A percentile compares a stretch with the other conserved stretches of the same genome.
Conservation (phyloP, 2,888 invertebrate species). For the Eledona agricola region DNA sequence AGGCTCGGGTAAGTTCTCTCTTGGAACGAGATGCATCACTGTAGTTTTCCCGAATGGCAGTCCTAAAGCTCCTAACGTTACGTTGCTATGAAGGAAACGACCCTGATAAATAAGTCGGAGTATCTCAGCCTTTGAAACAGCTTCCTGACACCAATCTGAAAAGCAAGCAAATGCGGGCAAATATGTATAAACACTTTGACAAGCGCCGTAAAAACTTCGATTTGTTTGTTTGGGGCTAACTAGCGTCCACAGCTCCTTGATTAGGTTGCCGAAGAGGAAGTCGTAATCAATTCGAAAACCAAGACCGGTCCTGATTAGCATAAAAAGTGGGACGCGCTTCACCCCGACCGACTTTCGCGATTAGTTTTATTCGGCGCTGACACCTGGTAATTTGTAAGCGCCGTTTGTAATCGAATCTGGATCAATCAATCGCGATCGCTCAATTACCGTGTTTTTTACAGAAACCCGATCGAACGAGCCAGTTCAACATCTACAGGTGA, state of each 20-base stretch:
- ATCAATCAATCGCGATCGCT: not conserved
- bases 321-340: conserved; percentile 19
- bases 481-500: not conserved
- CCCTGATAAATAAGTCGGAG: conserved; percentile 99
- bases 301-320: conserved; percentile 10
- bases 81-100: conserved; percentile 98
- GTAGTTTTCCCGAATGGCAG: conserved; percentile 97
- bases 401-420: not conserved
- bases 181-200: too few species aligned
- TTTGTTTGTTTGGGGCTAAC: too few species aligned
- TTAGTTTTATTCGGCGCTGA: not conserved
- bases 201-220: too few species aligned
- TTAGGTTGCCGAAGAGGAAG: not conserved
- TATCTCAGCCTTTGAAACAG: conserved; percentile 96
- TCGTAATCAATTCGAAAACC: conserved; percentile 5
- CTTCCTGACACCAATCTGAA: conserved; percentile 96
- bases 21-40: conserved; percentile 99
- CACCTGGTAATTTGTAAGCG: conserved; percentile 11
- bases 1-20: conserved; percentile 99
- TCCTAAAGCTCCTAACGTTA: conserved; percentile 96
- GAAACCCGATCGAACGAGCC: not conserved
- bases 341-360: conserved; percentile 21
- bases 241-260: not conserved
- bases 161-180: too few species aligned
- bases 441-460: not conserved